These are phyloP conservation scores for Chamaetylas fuelleborni DNA, from an alignment of 2,113 vertebrate genomes.

Conservation along the genomic window DNA sequence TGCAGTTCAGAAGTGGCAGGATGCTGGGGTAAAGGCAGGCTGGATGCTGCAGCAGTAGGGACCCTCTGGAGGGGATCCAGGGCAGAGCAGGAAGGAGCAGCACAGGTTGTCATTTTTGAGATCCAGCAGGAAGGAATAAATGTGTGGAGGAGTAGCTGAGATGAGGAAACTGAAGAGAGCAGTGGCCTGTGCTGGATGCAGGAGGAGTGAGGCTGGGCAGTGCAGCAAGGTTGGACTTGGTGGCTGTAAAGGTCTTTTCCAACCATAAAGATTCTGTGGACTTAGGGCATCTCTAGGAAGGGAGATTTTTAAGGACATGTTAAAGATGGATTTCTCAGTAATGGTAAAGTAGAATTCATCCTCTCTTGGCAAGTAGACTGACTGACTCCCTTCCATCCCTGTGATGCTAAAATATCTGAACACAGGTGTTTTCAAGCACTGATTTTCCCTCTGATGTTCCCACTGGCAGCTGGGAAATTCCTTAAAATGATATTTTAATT, in stretches of 20 bases:
- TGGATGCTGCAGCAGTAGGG: background rate
- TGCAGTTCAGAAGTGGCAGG: background rate
- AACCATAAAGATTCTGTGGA: accelerated
- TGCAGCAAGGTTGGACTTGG: background rate
- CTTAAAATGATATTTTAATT: background rate
- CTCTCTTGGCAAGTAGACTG: background rate
- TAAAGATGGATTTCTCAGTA: background rate
- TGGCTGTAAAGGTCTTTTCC: background rate
- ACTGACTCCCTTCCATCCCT: background rate
- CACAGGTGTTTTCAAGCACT: background rate
- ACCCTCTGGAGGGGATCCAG: background rate
- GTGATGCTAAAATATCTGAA: background rate
- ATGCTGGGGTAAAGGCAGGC: background rate
- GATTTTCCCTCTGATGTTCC: background rate
- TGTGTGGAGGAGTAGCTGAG: background rate
- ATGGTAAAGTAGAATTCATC: background rate
- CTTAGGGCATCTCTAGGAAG: background rate
- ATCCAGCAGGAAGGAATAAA: background rate
- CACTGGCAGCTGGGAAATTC: background rate
- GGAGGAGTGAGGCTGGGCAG: background rate
- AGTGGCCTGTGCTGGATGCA: background rate
- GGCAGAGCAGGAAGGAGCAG: background rate
- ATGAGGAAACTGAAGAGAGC: background rate
- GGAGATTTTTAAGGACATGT: background rate
- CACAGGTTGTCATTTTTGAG: background rate